Evolutionary conservation across 2,113 vertebrate genomes (phyloP), one percentile per base, ranked within the genome.

Genomic region (Pomatostomus ruficeps): DNA sequence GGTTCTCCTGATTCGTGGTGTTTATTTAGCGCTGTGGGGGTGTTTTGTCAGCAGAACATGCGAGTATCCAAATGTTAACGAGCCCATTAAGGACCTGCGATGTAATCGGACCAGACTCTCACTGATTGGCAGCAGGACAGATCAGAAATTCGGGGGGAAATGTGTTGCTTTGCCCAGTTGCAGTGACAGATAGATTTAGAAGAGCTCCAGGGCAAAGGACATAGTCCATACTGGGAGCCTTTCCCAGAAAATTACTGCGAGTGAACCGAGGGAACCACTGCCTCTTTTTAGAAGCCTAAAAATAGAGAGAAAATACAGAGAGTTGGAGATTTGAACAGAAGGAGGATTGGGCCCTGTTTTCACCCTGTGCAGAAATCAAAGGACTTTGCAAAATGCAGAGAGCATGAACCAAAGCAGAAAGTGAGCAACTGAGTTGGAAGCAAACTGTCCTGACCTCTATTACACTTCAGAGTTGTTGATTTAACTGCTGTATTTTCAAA

Each of bases 401-500:
- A 88, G 65, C 79, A 38, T 51, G 43, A 91, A 93, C 67, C 54
- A 96, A 85, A 77, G 85, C 90, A 88, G 85, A 85, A 95, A 80
- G 85, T 51, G 81, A 96, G 68, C 91, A 74, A 92, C 72, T 74
- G 90, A 88, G 88, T 93, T 88, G 88, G 90, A 97, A 93, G 85
- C 72, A 84, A 96, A 83, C 82, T 94, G 31, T 81, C 57, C 75
- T 96, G 93, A 96, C 91, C 95, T 94, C 93, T 96, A 91, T 97
- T 96, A 94, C 90, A 90, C 93, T 96, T 89, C 92, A 86, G 90
- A 96, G 94, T 63, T 95, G 93, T 95, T 95, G 95, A 96, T 95
- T 97, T 95, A 96, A 96, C 94, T 92, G 94, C 91, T 88, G 85
- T 93, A 88, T 96, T 96, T 96, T 94, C 92, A 96, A 97, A 96